Base-by-base conservation (phyloP, 2,888 invertebrate species). In the Podotricha telesiphe region DNA sequence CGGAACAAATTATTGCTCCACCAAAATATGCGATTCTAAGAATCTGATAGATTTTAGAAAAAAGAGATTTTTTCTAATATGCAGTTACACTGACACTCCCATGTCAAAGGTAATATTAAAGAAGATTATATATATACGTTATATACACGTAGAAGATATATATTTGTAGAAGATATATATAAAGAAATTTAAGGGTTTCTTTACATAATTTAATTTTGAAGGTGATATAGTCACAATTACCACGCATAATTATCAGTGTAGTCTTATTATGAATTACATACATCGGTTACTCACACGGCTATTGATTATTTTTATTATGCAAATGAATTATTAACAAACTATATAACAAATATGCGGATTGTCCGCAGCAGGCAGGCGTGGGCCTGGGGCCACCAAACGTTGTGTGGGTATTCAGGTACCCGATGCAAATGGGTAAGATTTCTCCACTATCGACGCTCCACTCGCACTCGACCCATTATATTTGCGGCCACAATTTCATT, bases 1-100 rank as follows among this genome's bases (percentile, higher is more conserved):
- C 91, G 91, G 92, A 89, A 91, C 88, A 80, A 76, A 88, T 89
- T 90, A 59, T 59, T 86, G 76, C 83, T 80, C 81, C 81, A 79
- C 83, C 82, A 79, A 88, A 88, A 89, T 82, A 77, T 79, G 81
- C 77, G 79, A 40, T 45, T 37, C 47, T 40, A 15, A 65, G 64
- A 42, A 59, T 61, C 28, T 51, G 13, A 47, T 69, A 48, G 58
- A 59, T 42, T 37, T 68, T 20, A 63, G 22, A 55, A 28, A 19
- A 59, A 22, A 22, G 45, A 45, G 11, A 17, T 34, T 53, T 28
- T 2, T 28, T 28, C n/a, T 28, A n/a, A 22, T 28, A 50, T 20
- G n/a, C 6, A 48, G 15, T 13, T 42, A n/a, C n/a, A n/a, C n/a
- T n/a, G n/a, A n/a, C n/a, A n/a, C n/a, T n/a, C n/a, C n/a, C n/a